A percentile compares a stretch with the other conserved stretches of the same genome.
Conservation (phyloP, 2,888 invertebrate genomes). For the Caenorhabditis macrosperma region DNA sequence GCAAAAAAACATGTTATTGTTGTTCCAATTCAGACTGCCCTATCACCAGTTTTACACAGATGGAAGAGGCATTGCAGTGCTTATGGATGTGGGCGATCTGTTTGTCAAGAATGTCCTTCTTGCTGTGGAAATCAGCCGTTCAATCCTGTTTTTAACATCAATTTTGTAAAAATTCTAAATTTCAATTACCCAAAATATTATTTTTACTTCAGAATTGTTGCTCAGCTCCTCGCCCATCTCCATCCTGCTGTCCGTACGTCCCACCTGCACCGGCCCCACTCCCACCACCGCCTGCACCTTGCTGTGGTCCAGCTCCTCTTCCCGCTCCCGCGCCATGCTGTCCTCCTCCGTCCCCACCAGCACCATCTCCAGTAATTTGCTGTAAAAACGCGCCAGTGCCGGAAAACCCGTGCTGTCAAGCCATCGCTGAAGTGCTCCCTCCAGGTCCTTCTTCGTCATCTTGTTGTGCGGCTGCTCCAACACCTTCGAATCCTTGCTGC, state of each 20-base stretch:
- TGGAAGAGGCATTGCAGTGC: slow-evolving; percentile 55
- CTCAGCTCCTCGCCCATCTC: slow-evolving; percentile 60
- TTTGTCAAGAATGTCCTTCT: slow-evolving; percentile 60
- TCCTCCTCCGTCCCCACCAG: slow-evolving; percentile 37
- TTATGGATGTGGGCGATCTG: slow-evolving; percentile 48
- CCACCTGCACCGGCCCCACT: slow-evolving; percentile 44
- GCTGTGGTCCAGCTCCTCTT: slow-evolving; percentile 51
- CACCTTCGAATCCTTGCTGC: slow-evolving; percentile 62
- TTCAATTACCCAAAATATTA: not conserved
- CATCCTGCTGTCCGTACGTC: slow-evolving; percentile 53
- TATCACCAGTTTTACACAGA: slow-evolving; percentile 38
- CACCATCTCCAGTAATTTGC: slow-evolving; percentile 58
- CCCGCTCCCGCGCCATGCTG: slow-evolving; percentile 43
- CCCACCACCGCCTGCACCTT: slow-evolving; percentile 42
- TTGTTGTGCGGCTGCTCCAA: slow-evolving; percentile 59
- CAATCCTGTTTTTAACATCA: slow-evolving; percentile 46
- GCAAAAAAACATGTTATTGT: not conserved
- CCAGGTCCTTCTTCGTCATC: slow-evolving; percentile 44
- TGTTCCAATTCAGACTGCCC: slow-evolving; percentile 19
- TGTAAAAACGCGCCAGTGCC: slow-evolving; percentile 67
- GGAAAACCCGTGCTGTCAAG: slow-evolving; percentile 69
- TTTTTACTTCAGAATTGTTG: slow-evolving; percentile 58
- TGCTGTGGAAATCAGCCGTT: slow-evolving; percentile 40
- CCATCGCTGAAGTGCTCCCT: slow-evolving; percentile 40
- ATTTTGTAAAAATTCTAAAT: slow-evolving; percentile 32